These are phyloP conservation scores for Parapristionchus giblindavisi DNA, from an alignment of 2,888 invertebrate species.

Conservation along the genomic window DNA sequence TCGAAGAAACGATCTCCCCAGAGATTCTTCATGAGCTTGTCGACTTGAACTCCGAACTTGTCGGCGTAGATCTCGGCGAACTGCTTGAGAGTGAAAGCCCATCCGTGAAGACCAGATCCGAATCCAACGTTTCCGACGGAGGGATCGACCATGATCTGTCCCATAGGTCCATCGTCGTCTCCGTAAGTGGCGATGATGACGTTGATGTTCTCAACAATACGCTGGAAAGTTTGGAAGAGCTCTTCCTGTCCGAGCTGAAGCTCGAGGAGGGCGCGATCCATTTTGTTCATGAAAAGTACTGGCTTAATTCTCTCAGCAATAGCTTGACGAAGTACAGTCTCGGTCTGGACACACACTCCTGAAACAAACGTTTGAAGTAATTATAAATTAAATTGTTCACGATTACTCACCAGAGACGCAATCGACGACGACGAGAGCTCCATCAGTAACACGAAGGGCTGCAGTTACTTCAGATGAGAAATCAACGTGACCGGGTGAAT, in stretches of 20 bases:
- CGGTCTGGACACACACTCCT: constrained; percentile 99
- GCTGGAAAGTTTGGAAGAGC: constrained; percentile 91
- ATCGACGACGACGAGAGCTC: constrained; percentile 98
- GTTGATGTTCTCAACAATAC: constrained; percentile 99
- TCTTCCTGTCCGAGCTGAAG: constrained; percentile 95
- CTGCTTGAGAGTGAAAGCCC: constrained; percentile 99
- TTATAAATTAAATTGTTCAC: background rate
- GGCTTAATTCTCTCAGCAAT: constrained; percentile 99
- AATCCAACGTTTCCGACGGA: constrained; percentile 99
- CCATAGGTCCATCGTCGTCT: constrained; percentile 98
- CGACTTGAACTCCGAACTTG: constrained; percentile 94
- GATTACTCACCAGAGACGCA: constrained; percentile 87
- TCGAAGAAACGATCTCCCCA: constrained; percentile 99
- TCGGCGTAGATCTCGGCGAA: constrained; percentile 98
- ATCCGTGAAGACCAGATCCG: constrained; percentile 98
- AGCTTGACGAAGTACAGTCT: constrained; percentile 98
- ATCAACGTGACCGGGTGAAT: constrained; percentile 99
- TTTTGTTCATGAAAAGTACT: constrained; percentile 99
- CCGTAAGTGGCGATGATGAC: constrained; percentile 99
- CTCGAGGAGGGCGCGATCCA: constrained; percentile 98
- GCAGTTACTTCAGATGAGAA: constrained; percentile 96
- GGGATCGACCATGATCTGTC: constrained; percentile 95
- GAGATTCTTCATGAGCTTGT: constrained; percentile 89
- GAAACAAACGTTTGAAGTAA: constrained; percentile 46
- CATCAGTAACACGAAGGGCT: constrained; percentile 98